Evolutionary conservation across 2,888 invertebrate species (phyloP), one percentile per base, ranked within the genome.

Genomic region (Margaritifera margaritifera): DNA sequence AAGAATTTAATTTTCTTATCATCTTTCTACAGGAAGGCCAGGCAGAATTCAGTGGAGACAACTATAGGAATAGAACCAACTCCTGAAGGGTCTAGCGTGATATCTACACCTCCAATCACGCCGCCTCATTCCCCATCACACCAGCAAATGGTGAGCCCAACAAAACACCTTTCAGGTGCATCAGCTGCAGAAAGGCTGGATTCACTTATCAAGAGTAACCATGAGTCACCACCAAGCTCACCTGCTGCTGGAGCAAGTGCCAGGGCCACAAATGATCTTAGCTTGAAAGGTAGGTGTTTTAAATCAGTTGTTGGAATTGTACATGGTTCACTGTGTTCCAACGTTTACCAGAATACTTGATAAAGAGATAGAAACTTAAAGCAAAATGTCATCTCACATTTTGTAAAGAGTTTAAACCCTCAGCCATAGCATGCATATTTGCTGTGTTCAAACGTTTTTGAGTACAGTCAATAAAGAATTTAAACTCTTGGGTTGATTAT

Each of bases 201-300:
- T 90, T 93, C 93, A 79, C 91, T 95, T 68, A 92, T 95, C 75
- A 95, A 94, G 89, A 94, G 93, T 83, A 91, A 50, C n/a, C 20
- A 31, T 59, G 69, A 42, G 8, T 62, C 71, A 27, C 56, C 71
- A 20, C 58, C 72, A 57, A 56, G 24, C 27, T 68, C 74, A 8
- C 64, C 74, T 20, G 42, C 42, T 42, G 42, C 11, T 15, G 42
- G 15, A 42, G 42, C 42, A 15, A 42, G 42, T 42, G 42, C 66
- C 51, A 24, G 31, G 18, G 24, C 52, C 58, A 68, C 55, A 51
- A 72, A 67, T 61, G 78, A 82, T 58, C 69, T 77, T 20, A 81
- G 72, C 64, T 67, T 83, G 20, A 81, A 77, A 81, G 84, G 84
- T 82, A 52, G n/a, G 69, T 61, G 31, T 42, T 42, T 3, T 11